Percentiles rank a stretch among this genome's conserved stretches.
phyloP scores from a whole-genome alignment of 2,797 vertebrate genomes.

The Hafferia zeledoni region DNA sequence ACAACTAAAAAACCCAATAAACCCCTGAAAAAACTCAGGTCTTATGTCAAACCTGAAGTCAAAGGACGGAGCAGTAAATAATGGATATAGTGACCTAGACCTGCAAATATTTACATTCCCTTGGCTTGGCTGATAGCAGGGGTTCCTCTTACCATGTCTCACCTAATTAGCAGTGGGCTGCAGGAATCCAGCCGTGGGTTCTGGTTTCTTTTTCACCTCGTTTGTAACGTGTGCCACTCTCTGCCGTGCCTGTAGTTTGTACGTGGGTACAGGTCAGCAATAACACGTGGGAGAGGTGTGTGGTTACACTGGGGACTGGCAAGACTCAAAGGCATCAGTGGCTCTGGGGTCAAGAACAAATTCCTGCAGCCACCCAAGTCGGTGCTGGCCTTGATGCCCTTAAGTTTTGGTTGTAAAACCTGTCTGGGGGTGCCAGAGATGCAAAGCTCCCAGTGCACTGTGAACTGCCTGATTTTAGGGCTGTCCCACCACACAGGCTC shows the following conservation, averaged over 20 bases:
- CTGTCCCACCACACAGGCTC: background rate
- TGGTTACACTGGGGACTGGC: background rate
- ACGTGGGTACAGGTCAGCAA: conserved; percentile 12
- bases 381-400: background rate
- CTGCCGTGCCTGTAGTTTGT: background rate
- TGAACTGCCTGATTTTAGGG: background rate
- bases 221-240: background rate
- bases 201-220: conserved; percentile 61
- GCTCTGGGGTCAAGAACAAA: background rate
- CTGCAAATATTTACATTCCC: conserved; percentile 73
- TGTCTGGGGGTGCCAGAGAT: background rate
- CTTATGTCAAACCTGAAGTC: conserved; percentile 43
- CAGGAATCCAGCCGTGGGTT: conserved; percentile 18
- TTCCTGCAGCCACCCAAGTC: background rate
- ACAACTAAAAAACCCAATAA: background rate
- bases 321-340: background rate
- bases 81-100: conserved; percentile 58
- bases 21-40: background rate
- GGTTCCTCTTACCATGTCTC: conserved; percentile 45
- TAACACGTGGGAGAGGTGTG: background rate
- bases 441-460: background rate
- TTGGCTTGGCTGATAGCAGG: conserved; percentile 60
- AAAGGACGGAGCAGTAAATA: conserved; percentile 51
- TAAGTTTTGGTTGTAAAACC: background rate
- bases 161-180: conserved; percentile 64